Evolutionary conservation across 2,113 vertebrate genomes (phyloP).

Genomic region (Salvelinus alpinus): DNA sequence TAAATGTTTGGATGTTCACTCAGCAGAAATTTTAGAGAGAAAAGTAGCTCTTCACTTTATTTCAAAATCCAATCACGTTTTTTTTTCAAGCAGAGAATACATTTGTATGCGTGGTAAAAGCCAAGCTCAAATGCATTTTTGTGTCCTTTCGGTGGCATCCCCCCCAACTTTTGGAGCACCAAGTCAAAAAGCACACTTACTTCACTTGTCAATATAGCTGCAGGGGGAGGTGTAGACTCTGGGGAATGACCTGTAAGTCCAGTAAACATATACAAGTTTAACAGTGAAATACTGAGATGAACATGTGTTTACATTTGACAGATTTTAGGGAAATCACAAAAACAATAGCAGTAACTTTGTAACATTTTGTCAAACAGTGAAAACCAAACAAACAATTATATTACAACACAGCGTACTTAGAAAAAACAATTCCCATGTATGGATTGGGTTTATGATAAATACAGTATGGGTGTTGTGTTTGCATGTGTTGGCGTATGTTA

Average conservation of each 20-base stretch:
- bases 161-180: not conserved
- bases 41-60: not conserved
- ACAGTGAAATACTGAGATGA: slow-evolving; percentile 20
- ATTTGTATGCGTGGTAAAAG: too few relatives aligned
- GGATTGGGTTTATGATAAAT: too few relatives aligned
- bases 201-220: slow-evolving; percentile 74
- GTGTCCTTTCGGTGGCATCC: too few relatives aligned
- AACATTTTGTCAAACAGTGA: too few relatives aligned
- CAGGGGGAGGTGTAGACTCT: slow-evolving; percentile 73
- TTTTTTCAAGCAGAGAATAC: too few relatives aligned
- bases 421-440: too few relatives aligned
- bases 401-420: too few relatives aligned
- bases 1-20: not conserved
- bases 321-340: too few relatives aligned
- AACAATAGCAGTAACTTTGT: too few relatives aligned
- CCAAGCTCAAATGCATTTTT: too few relatives aligned
- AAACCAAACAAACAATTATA: not conserved
- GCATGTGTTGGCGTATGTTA: not conserved
- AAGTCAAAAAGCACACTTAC: slow-evolving; percentile 25
- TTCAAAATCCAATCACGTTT: too few relatives aligned
- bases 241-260: slow-evolving; percentile 77
- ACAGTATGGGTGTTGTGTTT: too few relatives aligned
- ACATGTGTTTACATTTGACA: slow-evolving; percentile 26
- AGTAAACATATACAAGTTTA: slow-evolving; percentile 49
- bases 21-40: not conserved